A percentile compares a stretch with the other conserved stretches of the same genome.
These are phyloP conservation scores for Drosophila yooni DNA, from an alignment of 2,888 invertebrate genomes.

Conservation along the genomic window DNA sequence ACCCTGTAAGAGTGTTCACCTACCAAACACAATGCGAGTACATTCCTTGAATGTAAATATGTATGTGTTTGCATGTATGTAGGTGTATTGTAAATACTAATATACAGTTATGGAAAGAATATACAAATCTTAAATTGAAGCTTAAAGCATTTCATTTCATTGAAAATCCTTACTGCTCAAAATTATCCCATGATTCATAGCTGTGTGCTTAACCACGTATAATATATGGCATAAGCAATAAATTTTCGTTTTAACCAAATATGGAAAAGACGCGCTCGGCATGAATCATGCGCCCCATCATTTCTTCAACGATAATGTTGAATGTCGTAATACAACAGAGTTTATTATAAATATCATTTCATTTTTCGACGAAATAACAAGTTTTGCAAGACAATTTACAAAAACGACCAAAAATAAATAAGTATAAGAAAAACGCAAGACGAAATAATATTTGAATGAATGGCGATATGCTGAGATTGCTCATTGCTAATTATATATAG, in stretches of 20 bases:
- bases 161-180: conserved; percentile 31
- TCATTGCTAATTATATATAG: neutral
- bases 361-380: conserved; percentile 23
- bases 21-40: too few relatives aligned
- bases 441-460: neutral
- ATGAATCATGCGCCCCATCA: conserved; percentile 43
- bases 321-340: conserved; percentile 28
- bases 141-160: conserved; percentile 10
- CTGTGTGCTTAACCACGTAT: conserved; percentile 12
- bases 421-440: neutral
- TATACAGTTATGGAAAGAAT: neutral
- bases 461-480: neutral
- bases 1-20: too few relatives aligned
- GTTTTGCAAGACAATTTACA: neutral
- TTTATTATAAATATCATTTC: neutral
- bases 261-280: conserved; percentile 43
- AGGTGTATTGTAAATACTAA: too few relatives aligned
- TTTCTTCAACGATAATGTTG: conserved; percentile 40
- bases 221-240: conserved; percentile 8
- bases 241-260: conserved; percentile 42
- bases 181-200: conserved; percentile 40
- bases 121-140: conserved; percentile 1
- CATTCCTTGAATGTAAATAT: too few relatives aligned
- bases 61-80: neutral
- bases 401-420: neutral